Percentiles rank a stretch among this genome's conserved stretches.
Conservation (phyloP, 1,140 invertebrate species). For the Pseudoatta argentina region DNA sequence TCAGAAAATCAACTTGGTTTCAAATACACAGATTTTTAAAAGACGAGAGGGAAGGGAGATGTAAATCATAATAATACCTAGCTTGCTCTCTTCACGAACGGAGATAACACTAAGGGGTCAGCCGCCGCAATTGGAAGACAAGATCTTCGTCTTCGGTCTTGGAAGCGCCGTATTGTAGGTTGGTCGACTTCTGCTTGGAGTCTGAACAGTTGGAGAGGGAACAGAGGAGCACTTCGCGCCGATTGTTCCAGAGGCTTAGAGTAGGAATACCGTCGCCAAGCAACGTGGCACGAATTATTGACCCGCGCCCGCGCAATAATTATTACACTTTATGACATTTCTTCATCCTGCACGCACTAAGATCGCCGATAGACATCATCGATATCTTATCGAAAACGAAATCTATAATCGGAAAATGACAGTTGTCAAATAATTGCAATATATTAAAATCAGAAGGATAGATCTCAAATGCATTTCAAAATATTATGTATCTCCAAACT, state of each 20-base stretch:
- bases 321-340: constrained; percentile 75
- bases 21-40: constrained; percentile 9
- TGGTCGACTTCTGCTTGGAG: constrained; percentile 66
- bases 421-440: neutral
- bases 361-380: constrained; percentile 36
- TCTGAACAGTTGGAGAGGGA: constrained; percentile 66
- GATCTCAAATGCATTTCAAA: neutral
- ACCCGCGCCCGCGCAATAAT: constrained; percentile 84
- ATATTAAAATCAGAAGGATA: neutral
- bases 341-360: constrained; percentile 46
- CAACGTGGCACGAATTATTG: constrained; percentile 83
- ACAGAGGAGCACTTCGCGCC: constrained; percentile 63
- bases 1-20: neutral
- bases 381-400: neutral
- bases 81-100: neutral
- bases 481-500: neutral
- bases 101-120: neutral
- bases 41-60: neutral
- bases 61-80: constrained; percentile 24
- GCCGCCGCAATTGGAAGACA: neutral
- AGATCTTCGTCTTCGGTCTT: constrained; percentile 46
- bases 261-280: constrained; percentile 76
- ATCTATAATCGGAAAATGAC: neutral
- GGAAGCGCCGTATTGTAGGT: constrained; percentile 56
- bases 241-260: constrained; percentile 62